Conservation (phyloP, 1,140 invertebrate species). For the Coenobita brevimanus region DNA sequence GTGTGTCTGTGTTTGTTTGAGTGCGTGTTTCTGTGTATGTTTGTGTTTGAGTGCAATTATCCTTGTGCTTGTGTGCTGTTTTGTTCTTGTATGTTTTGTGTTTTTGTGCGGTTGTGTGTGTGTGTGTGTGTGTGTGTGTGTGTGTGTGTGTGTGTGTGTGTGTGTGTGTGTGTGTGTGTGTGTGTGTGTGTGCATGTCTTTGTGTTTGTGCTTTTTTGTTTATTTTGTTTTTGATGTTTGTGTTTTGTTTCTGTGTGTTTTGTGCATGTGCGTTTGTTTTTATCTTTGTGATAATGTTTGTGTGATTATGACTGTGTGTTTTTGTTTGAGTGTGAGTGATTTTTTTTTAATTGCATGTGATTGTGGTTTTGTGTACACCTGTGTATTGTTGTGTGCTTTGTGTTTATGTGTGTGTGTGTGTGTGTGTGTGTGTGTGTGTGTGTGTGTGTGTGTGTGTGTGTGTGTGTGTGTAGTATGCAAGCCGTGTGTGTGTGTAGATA, state of each 20-base stretch:
- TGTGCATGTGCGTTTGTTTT: too few species aligned
- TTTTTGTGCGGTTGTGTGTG: neutral
- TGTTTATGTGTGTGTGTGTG: constrained; percentile 6
- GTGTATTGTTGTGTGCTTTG: neutral
- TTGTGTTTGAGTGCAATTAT: neutral
- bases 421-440: neutral
- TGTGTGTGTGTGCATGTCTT: neutral
- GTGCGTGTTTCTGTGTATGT: neutral
- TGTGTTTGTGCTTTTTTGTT: neutral
- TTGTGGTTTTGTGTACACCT: neutral
- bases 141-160: neutral
- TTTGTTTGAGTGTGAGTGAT: too few species aligned
- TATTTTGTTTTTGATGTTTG: neutral
- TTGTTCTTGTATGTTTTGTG: neutral
- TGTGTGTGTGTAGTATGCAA: neutral
- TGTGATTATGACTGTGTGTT: too few species aligned
- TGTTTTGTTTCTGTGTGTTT: neutral
- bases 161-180: neutral
- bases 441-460: neutral
- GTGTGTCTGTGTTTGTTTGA: neutral
- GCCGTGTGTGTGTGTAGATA: neutral
- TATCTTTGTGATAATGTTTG: too few species aligned
- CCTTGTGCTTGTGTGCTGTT: neutral
- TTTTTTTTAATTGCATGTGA: neutral
- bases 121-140: neutral